These are phyloP conservation scores for Apteryx mantelli DNA, from an alignment of 2,113 vertebrate genomes.

Conservation along the genomic window DNA sequence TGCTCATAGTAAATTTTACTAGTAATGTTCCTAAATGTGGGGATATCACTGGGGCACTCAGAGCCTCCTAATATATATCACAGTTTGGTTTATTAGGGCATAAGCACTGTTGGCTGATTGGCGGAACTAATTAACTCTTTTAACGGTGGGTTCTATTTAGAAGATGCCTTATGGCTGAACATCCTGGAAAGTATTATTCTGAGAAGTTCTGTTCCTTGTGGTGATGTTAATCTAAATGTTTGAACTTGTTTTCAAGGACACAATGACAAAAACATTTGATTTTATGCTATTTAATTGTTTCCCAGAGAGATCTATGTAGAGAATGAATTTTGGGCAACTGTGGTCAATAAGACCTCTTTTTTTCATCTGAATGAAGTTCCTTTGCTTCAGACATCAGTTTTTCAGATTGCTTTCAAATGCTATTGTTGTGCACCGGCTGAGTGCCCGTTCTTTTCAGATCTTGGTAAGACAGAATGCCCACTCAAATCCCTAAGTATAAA, in stretches of 20 bases:
- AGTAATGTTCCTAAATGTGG: background rate
- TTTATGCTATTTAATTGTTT: background rate
- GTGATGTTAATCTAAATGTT: background rate
- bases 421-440: background rate
- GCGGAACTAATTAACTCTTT: slow-evolving; percentile 1
- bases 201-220: background rate
- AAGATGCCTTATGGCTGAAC: background rate
- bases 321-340: background rate
- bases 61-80: background rate
- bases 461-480: background rate
- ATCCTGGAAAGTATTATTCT: background rate
- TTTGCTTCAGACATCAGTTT: background rate
- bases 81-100: background rate
- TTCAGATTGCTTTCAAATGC: background rate
- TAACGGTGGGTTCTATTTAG: background rate
- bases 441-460: background rate
- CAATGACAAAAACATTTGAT: background rate
- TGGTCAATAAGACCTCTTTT: background rate
- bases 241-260: background rate
- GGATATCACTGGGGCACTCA: background rate
- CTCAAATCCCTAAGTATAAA: background rate
- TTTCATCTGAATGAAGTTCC: background rate
- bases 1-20: background rate
- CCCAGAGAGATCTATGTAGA: background rate
- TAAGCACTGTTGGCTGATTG: background rate